These are phyloP conservation scores for Drosophila auraria DNA, from an alignment of 1,140 invertebrate species.

Conservation along the genomic window DNA sequence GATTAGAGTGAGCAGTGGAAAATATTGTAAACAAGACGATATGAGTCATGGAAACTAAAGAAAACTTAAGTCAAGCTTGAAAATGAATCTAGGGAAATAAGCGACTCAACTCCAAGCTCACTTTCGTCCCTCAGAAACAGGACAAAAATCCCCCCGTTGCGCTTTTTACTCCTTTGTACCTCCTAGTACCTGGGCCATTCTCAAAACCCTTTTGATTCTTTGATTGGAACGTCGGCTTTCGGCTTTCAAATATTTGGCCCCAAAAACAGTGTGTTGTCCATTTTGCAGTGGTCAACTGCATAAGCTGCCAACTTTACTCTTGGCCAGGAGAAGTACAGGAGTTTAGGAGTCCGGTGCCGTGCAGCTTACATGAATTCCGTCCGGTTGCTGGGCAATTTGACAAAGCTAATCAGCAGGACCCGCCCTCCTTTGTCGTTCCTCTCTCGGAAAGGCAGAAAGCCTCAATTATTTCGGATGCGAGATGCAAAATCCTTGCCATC, in stretches of 20 bases:
- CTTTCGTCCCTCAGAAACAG: neutral
- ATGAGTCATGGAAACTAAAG: conserved; percentile 1
- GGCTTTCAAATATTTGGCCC: conserved; percentile 15
- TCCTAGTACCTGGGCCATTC: neutral
- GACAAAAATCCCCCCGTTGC: neutral
- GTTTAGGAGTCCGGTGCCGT: neutral
- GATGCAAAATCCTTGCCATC: conserved; percentile 3
- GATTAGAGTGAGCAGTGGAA: conserved; percentile 1
- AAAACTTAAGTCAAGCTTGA: neutral
- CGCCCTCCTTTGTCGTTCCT: neutral
- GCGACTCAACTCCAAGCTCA: neutral
- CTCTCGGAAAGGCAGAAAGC: neutral
- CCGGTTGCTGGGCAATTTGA: conserved; percentile 29
- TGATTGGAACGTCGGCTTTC: neutral
- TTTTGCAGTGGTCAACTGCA: conserved; percentile 17
- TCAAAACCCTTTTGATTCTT: conserved; percentile 3
- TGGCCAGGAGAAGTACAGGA: neutral
- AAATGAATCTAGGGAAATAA: neutral
- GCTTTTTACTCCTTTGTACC: neutral
- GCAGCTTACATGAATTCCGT: conserved; percentile 3
- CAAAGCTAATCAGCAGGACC: conserved; percentile 40
- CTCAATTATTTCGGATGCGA: conserved; percentile 18
- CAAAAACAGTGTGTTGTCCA: neutral
- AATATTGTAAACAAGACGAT: conserved; percentile 9
- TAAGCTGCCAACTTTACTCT: neutral